Base-by-base conservation (phyloP, 2,888 invertebrate genomes). In the Prenolepis imparis region DNA sequence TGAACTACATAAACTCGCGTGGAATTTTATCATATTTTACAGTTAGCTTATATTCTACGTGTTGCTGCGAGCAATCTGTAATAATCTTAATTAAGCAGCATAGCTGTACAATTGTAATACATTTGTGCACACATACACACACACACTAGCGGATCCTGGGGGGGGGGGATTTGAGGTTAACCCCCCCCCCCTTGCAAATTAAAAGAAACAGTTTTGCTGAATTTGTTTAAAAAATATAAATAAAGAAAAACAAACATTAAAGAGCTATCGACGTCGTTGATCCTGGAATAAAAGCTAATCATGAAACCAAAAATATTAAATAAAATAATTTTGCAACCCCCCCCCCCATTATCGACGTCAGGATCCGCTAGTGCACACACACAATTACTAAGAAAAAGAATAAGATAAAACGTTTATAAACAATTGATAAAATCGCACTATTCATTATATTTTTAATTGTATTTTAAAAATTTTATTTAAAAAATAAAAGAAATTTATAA, bases 21-120 rank as follows among this genome's bases (percentile, higher is more conserved):
- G 70, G 78, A 80, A 80, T 80, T 70, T 78, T 70, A 70, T 70
- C 44, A 21, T 44, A 70, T 80, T 80, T 80, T 70, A 32, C n/a
- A 36, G 18, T 59, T 44, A 32, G 55, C 44, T n/a, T 32, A 70
- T 44, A 70, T 44, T 80, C 41, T n/a, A 64, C 5, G 57, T 11
- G 59, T 24, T 32, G 6, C 15, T 52, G 8, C n/a, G 32, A 41
- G 12, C 36, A 55, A 77, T 28, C 28, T 67, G 12, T 64, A 39
- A 74, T 63, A 52, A 77, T 39, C 55, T 39, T 39, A 67, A 41
- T 77, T 39, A 24, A 39, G 41, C 15, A 12, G 59, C 18, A 36
- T 15, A 32, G 5, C 0, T 18, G 24, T n/a, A 32, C 44, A 24
- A 8, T 3, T 55, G 6, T 5, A 66, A 48, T 39, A 18, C 3